These are phyloP conservation scores for Drosophila quinaria DNA, from an alignment of 2,888 invertebrate species.

Conservation along the genomic window DNA sequence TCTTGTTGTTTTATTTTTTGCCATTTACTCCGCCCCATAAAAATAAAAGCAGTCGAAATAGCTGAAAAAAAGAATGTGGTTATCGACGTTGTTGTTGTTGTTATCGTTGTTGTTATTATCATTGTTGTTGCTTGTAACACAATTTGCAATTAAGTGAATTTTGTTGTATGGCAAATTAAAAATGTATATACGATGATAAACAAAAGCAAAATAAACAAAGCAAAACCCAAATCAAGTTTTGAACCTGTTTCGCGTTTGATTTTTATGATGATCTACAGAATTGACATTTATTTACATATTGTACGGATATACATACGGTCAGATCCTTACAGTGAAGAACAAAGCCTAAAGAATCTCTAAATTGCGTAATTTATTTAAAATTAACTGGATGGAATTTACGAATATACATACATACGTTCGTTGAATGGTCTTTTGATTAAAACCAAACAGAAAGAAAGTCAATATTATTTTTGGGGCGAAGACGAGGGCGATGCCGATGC, in stretches of 20 bases:
- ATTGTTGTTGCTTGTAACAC: slow-evolving; percentile 36
- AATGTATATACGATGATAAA: slow-evolving; percentile 21
- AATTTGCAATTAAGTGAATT: slow-evolving; percentile 63
- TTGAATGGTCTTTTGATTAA: slow-evolving; percentile 60
- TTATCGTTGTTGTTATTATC: slow-evolving; percentile 27
- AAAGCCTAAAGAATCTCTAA: slow-evolving; percentile 52
- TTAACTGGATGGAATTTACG: slow-evolving; percentile 48
- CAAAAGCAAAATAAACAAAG: slow-evolving; percentile 36
- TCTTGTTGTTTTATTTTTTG: slow-evolving; percentile 35
- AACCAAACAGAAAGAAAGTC: slow-evolving; percentile 52
- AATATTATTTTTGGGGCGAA: slow-evolving; percentile 41
- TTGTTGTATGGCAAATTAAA: slow-evolving; percentile 49
- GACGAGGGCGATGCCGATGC: slow-evolving; percentile 16
- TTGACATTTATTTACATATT: slow-evolving; percentile 41
- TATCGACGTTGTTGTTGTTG: slow-evolving; percentile 32
- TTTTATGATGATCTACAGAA: slow-evolving; percentile 39
- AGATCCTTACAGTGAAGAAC: slow-evolving; percentile 37
- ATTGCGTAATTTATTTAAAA: slow-evolving; percentile 70
- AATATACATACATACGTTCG: slow-evolving; percentile 12
- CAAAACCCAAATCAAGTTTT: slow-evolving; percentile 35
- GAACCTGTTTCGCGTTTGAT: slow-evolving; percentile 56
- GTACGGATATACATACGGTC: slow-evolving; percentile 1
- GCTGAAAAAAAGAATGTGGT: slow-evolving; percentile 38
- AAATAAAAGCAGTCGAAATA: slow-evolving; percentile 51
- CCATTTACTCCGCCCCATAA: slow-evolving; percentile 44